Conservation (phyloP, 2,113 vertebrate genomes). For the Herpailurus yagouaroundi region DNA sequence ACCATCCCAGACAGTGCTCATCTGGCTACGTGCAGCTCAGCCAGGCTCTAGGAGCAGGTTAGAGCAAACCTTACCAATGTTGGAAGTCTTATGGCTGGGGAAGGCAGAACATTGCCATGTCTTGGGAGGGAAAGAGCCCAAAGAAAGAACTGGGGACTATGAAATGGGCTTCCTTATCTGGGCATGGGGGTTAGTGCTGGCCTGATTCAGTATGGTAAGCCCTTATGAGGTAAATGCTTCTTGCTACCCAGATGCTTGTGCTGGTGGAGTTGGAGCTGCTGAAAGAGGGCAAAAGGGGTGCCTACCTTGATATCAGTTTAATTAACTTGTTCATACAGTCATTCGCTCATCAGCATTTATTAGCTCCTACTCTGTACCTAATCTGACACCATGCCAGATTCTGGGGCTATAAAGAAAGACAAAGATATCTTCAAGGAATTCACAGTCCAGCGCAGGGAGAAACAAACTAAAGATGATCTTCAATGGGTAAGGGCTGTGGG, state of each 20-base stretch:
- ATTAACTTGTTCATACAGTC: background rate
- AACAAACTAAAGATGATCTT: background rate
- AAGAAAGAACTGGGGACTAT: background rate
- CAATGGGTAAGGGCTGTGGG: background rate
- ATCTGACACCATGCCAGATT: background rate
- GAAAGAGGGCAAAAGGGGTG: background rate
- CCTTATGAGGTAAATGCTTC: background rate
- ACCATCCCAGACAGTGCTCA: background rate
- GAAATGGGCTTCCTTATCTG: background rate
- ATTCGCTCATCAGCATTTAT: background rate
- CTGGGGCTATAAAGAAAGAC: conserved; percentile 18
- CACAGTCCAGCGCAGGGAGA: background rate
- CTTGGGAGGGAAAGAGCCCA: background rate
- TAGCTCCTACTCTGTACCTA: background rate
- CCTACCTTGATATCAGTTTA: background rate
- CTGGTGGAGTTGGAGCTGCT: background rate
- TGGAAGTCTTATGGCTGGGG: background rate
- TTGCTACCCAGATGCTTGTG: background rate
- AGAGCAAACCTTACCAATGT: background rate
- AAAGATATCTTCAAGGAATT: conserved; percentile 12
- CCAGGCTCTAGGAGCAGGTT: background rate
- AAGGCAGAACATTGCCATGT: background rate
- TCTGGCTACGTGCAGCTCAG: background rate
- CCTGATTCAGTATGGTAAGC: background rate
- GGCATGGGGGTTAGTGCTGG: background rate